Base-by-base conservation (phyloP, 2,797 vertebrate genomes). In the Sebastes oblongus region DNA sequence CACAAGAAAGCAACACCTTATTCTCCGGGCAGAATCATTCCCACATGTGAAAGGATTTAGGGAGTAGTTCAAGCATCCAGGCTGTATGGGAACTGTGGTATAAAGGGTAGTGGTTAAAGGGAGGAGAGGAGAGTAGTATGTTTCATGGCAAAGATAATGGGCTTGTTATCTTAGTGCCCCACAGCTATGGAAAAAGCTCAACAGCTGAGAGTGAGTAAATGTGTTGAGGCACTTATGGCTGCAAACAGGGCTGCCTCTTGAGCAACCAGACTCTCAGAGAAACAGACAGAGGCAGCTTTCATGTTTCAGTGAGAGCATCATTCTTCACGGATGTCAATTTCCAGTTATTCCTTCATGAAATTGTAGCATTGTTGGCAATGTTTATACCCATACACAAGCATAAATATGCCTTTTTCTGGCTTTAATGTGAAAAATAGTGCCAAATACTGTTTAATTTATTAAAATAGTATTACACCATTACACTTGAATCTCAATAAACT, bases 111-210 rank as follows among this genome's bases (percentile, higher is more conserved):
- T 56, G 56, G 50, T 72, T 81, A 55, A n/a, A 71, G 56, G 66
- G n/a, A 29, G 46, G 34, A 56, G 46, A 54, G 54, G 55, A 69
- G 46, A 34, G 50, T 39, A 73, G 52, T 22, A 65, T 27, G 30
- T 82, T 85, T 82, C 66, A 59, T 69, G 65, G 72, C 69, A 81
- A 85, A 72, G 82, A 82, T 81, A 86, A 88, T 56, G 27, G 54
- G 27, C 55, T 81, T 74, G 59, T 82, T 87, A 59, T 84, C 72
- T 78, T n/a, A 39, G 13, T 30, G 42, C 34, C 78, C 76, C 59
- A 24, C 72, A 88, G 88, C 75, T 72, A 72, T 67, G 46, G 71
- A 76, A 81, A 87, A 77, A 71, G 5, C 54, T 54, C 32, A 84
- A 55, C 32, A 72, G 77, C 56, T 29, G 56, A 71, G 58, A 25